Percentiles rank a stretch among this genome's conserved stretches.
Conservation (phyloP, 2,113 vertebrate species). For the Oryzias woworae region DNA sequence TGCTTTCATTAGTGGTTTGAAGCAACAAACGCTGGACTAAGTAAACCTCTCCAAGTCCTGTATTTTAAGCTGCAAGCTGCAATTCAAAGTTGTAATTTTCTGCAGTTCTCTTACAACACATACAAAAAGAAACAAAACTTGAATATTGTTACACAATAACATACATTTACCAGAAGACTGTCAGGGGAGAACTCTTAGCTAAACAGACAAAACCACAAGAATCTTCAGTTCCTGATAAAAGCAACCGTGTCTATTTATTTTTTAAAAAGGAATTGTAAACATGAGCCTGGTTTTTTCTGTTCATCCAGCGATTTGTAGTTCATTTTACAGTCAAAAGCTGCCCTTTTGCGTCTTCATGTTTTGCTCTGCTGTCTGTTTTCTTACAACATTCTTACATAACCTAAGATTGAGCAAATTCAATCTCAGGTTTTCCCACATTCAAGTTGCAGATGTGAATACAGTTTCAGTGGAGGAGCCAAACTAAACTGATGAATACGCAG, state of each 20-base stretch:
- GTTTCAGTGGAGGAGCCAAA: too few relatives aligned
- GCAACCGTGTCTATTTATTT: background rate
- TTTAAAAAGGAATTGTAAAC: conserved; percentile 1
- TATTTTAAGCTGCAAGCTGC: too few relatives aligned
- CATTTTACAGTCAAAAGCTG: background rate
- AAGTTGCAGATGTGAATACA: too few relatives aligned
- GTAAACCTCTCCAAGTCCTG: too few relatives aligned
- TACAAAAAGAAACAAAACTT: conserved; percentile 9
- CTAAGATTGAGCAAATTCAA: too few relatives aligned
- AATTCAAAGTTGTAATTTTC: background rate
- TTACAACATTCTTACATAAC: too few relatives aligned
- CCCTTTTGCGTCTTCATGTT: background rate
- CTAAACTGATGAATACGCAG: too few relatives aligned
- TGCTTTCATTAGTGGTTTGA: too few relatives aligned
- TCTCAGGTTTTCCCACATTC: too few relatives aligned
- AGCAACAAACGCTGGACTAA: too few relatives aligned
- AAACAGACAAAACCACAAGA: conserved; percentile 26
- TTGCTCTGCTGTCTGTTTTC: background rate
- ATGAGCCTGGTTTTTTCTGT: background rate
- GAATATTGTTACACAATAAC: conserved; percentile 35
- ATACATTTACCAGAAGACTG: conserved; percentile 36
- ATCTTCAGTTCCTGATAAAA: conserved; percentile 46
- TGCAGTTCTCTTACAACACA: background rate
- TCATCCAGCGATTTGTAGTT: background rate
- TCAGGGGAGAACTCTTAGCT: background rate